Evolutionary conservation across 2,113 vertebrate species (phyloP), one percentile per base, ranked within the genome.

Genomic region (Phrynosoma platyrhinos): DNA sequence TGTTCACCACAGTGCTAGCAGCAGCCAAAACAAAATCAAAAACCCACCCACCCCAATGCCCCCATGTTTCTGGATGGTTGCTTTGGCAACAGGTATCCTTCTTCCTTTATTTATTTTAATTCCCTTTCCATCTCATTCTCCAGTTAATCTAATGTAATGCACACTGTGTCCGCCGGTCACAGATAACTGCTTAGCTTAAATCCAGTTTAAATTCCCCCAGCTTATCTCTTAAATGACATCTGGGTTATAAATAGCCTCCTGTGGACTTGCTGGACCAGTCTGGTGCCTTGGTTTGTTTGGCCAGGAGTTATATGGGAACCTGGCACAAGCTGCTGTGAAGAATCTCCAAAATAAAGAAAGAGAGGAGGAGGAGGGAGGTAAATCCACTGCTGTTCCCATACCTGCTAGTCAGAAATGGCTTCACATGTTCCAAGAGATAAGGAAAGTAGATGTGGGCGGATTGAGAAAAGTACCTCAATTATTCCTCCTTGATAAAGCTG

Each of bases 161-260:
- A 77, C 78, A 20, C 68, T 58, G 80, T 89, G 82, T 89, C 92
- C 82, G 12, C 91, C 2, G 79, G 92, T 88, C 91, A 94, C 92
- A 94, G 93, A 95, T 93, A 95, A 91, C 91, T 89, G 91, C 93
- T 93, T 87, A 94, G 94, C 92, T 92, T 94, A 95, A 94, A 94
- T 91, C 92, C 95, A 91, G 83, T 90, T 88, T 77, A 79, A 94
- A 84, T 94, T 94, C 91, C 75, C 76, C 83, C 9, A 47, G 84
- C 92, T 95, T 95, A 94, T 95, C 95, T 95, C 79, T 89, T 91
- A 92, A 95, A 95, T 91, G 92, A 91, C 87, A 95, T 94, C 94
- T 94, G 0, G 0, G 82, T 91, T 92, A 91, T 93, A 94, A 93
- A 95, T 91, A 89, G 91, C 90, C 88, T 91, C 91, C 89, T 86